Conservation (phyloP, 2,113 vertebrate genomes). For the Pycnonotus jocosus region DNA sequence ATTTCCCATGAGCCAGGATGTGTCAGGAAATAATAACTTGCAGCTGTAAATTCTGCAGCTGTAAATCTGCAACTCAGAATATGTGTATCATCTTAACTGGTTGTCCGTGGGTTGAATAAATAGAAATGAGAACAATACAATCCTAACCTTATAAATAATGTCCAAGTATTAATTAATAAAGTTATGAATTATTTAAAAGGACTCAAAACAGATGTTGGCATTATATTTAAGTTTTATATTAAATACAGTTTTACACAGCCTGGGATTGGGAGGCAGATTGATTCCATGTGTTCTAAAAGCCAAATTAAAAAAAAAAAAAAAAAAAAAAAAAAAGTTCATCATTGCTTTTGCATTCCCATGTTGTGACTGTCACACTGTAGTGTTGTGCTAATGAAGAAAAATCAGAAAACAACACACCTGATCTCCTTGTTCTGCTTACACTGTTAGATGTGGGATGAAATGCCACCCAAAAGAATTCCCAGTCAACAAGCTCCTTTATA, state of each 20-base stretch:
- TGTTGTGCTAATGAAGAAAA: not conserved
- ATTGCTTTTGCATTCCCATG: not conserved
- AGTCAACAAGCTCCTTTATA: not conserved
- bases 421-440: not conserved
- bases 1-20: not conserved
- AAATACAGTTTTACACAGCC: not conserved
- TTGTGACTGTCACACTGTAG: not conserved
- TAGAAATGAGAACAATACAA: not conserved
- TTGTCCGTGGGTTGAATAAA: not conserved
- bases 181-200: conserved; percentile 3
- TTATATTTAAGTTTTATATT: conserved; percentile 3
- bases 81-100: not conserved
- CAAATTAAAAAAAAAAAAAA: not conserved
- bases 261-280: not conserved
- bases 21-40: conserved; percentile 21
- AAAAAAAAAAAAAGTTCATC: too few relatives aligned
- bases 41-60: conserved; percentile 6
- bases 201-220: not conserved
- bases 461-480: not conserved
- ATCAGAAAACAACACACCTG: not conserved
- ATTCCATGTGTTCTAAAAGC: conserved; percentile 5
- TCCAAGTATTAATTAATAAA: conserved; percentile 12
- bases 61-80: not conserved
- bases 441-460: not conserved
- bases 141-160: not conserved